phyloP scores from a whole-genome alignment of 2,113 vertebrate genomes.

The Scatophagus argus region DNA sequence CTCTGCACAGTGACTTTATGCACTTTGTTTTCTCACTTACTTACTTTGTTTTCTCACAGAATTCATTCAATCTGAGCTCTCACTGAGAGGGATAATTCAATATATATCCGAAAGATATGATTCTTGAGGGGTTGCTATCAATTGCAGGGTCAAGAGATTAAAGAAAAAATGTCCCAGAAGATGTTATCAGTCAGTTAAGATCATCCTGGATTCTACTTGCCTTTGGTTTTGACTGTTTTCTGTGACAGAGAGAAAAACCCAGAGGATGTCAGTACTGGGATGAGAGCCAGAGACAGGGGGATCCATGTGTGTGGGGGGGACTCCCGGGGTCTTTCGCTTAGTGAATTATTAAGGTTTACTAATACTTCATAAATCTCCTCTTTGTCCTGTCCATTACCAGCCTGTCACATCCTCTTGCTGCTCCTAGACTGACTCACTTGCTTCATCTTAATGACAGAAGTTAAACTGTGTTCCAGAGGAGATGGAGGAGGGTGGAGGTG shows the following conservation, averaged over 20 bases:
- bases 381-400: conserved; percentile 86
- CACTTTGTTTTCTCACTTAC: too few relatives aligned
- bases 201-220: conserved; percentile 5
- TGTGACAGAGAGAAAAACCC: conserved; percentile 23
- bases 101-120: neutral
- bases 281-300: conserved; percentile 37
- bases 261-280: conserved; percentile 36
- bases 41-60: conserved; percentile 4
- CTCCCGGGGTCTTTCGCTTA: conserved; percentile 73
- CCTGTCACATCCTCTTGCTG: conserved; percentile 83
- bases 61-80: neutral
- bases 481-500: conserved; percentile 53
- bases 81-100: neutral
- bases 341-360: conserved; percentile 88
- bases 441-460: conserved; percentile 85
- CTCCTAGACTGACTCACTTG: conserved; percentile 73
- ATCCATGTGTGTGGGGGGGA: conserved; percentile 44
- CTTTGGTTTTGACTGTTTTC: conserved; percentile 17
- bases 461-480: conserved; percentile 84
- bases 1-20: neutral
- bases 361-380: conserved; percentile 85
- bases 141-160: neutral
- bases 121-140: neutral
- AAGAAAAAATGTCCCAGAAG: neutral
- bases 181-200: conserved; percentile 1